Conservation (phyloP, 2,113 vertebrate genomes). For the Oreochromis niloticus region DNA sequence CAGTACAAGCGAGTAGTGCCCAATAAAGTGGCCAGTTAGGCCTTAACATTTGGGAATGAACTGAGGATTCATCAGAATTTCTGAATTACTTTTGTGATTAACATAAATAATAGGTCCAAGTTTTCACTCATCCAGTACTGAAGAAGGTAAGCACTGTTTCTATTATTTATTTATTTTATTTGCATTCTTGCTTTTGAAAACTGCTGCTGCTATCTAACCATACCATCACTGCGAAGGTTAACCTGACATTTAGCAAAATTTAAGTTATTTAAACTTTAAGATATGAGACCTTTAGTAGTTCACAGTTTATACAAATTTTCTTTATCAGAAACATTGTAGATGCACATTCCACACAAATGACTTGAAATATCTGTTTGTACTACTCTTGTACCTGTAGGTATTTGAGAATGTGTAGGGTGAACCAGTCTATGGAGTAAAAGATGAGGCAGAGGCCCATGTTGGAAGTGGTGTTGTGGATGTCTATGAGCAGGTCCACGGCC, state of each 20-base stretch:
- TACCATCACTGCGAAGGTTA: background rate
- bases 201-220: background rate
- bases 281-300: background rate
- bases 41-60: background rate
- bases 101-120: background rate
- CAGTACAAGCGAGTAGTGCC: background rate
- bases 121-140: background rate
- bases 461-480: constrained; percentile 81
- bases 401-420: constrained; percentile 67
- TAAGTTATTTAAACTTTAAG: background rate
- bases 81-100: background rate
- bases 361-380: background rate
- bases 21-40: background rate
- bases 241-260: background rate
- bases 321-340: background rate
- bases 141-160: background rate
- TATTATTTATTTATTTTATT: background rate
- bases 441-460: constrained; percentile 78
- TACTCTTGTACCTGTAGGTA: constrained; percentile 59
- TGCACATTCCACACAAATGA: background rate
- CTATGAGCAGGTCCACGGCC: constrained; percentile 74
- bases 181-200: background rate
- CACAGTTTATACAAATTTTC: background rate
- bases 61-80: background rate
- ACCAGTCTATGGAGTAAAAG: constrained; percentile 36